Percentiles rank a stretch among this genome's conserved stretches.
Conservation (phyloP, 2,888 invertebrate genomes). For the Serrognathus titanus region DNA sequence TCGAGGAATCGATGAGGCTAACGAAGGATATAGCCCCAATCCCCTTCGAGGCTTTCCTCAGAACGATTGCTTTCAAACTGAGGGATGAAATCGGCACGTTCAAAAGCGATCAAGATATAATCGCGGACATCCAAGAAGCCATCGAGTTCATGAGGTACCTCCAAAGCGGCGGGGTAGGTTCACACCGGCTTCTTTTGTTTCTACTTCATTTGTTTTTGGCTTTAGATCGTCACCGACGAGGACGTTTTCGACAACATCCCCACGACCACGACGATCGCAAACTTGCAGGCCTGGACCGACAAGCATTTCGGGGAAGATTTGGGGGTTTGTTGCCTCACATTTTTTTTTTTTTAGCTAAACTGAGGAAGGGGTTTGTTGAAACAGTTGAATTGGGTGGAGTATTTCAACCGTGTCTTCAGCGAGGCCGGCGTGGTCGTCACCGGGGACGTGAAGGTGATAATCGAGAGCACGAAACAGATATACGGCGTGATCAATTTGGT, state of each 20-base stretch:
- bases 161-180: conserved; percentile 34
- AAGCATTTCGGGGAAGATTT: conserved; percentile 22
- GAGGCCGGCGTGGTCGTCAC: conserved; percentile 35
- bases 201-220: neutral
- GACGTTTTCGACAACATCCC: conserved; percentile 3
- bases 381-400: conserved; percentile 45
- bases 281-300: conserved; percentile 34
- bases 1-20: neutral
- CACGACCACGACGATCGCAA: conserved; percentile 16
- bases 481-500: conserved; percentile 42
- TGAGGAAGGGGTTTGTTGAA: neutral
- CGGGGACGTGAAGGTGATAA: conserved; percentile 32
- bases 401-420: conserved; percentile 35
- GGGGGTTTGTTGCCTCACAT: conserved; percentile 11
- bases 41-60: conserved; percentile 24
- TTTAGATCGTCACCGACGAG: neutral
- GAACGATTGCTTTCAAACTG: conserved; percentile 20
- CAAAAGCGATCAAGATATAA: conserved; percentile 16
- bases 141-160: conserved; percentile 33
- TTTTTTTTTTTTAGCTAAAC: neutral
- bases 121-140: conserved; percentile 14
- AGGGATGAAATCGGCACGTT: conserved; percentile 16
- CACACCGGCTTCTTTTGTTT: no score
- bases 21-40: conserved; percentile 2
- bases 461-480: conserved; percentile 21